Evolutionary conservation across 2,888 invertebrate genomes (phyloP), one percentile per base, ranked within the genome.

Genomic region (Drosophila lutescens): DNA sequence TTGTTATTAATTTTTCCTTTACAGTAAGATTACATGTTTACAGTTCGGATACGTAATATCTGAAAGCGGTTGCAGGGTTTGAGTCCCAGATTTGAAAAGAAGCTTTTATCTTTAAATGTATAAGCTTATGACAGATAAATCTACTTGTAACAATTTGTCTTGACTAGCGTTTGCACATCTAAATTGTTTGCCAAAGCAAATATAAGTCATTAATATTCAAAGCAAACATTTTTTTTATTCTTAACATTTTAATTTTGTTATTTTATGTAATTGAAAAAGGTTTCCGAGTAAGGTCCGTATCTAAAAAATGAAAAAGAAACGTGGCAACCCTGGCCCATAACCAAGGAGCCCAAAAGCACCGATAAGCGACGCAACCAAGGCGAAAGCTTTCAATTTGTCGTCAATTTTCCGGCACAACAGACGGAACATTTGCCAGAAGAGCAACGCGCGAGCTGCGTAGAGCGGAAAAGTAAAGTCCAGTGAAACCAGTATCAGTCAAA

Each of bases 341-440:
- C 68, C 54, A 73, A 73, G 73, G 73, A 73, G 63, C 54, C 53
- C 50, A 66, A 63, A 67, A 79, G 82, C 80, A 66, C 67, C 66
- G 65, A 67, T 66, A 78, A 79, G 63, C 80, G 78, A 75, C 69
- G 73, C 76, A 78, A 65, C 80, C 79, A 72, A 80, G 32, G 78
- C 69, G 71, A 82, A 86, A 82, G 84, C 89, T 79, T 76, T 78
- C 85, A 87, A 88, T 88, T 85, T 84, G 88, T 90, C 89, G 90
- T 88, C 76, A 85, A 85, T 90, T 90, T 90, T 90, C 91, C 90
- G 90, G 90, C 89, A 91, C 84, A 90, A 90, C 86, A 91, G 91
- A 91, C 90, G 90, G 84, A 83, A 89, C 59, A 74, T 65, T 77
- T 87, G 68, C 74, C 68, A 47, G 30, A 49, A 73, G 80, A 78